Evolutionary conservation across 2,797 vertebrate species (phyloP), one percentile per base, ranked within the genome.

Genomic region (Muscicapa striata): DNA sequence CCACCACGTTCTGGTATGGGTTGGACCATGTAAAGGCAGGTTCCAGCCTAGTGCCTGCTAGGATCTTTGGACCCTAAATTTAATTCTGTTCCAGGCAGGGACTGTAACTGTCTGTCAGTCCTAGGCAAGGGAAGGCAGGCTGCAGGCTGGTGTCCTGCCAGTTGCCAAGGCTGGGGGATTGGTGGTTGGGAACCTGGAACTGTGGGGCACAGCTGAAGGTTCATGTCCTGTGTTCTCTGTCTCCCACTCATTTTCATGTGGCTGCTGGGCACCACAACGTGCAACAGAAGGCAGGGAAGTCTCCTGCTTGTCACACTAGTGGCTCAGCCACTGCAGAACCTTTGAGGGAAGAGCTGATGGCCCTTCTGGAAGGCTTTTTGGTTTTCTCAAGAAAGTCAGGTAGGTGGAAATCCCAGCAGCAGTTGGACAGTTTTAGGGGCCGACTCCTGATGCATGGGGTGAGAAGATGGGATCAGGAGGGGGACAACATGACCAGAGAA

Each of bases 381-480:
- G 13, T 36, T 77, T 66, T 79, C 40, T 29, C 3, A 0, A 40
- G 34, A 38, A 89, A 30, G 21, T 70, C 38, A 38, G 45, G 29
- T 8, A 22, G 34, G 15, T 86, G 49, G 30, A 89, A 84, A 46
- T 68, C 19, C 26, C 21, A 30, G 41, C 52, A 86, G 69, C 1
- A 5, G 40, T 9, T 6, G 4, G 32, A 8, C 9, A 26, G 15
- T 13, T n/a, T 26, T 72, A 43, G 29, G 67, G 66, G 57, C 15
- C 0, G 0, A 15, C 18, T 78, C 15, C 27, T 78, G 38, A 6
- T 20, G 24, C 5, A 15, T 7, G 57, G 5, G 13, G 5, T 0
- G 20, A 45, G 15, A 48, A 23, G 66, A 78, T 66, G 57, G 48
- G 26, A 36, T 11, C 16, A 1, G 27, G 57, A 83, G 0, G 4